Base-by-base conservation (phyloP, 2,113 vertebrate genomes). In the Dermatemys mawii region DNA sequence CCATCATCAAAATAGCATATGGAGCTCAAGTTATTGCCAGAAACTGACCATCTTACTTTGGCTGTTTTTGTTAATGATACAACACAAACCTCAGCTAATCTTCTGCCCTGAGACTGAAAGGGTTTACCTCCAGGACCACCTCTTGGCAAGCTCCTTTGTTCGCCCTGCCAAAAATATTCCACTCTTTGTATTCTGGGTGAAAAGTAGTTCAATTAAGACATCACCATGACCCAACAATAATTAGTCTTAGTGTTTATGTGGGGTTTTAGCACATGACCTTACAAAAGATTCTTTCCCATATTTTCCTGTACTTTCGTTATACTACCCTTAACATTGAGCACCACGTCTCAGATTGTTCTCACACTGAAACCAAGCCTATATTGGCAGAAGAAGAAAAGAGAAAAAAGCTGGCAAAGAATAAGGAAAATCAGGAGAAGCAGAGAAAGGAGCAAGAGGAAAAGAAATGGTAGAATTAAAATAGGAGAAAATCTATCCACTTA, bases 151-250 rank as follows among this genome's bases (percentile, higher is more conserved):
- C 90, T 87, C 26, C 17, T 49, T 87, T 80, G 8, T 60, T 12
- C 1, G 3, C 12, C 44, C 3, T 10, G 8, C 8, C 48, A 60
- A 17, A 70, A 24, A 24, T 0, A 19, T 8, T 67, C 35, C 8
- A 38, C 8, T 67, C 35, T 67, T 67, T 38, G 8, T 67, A 67
- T n/a, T 67, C 35, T 67, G 63, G 63, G 35, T 67, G 63, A n/a
- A 67, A 67, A 6, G 63, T 17, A 67, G 8, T 67, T 63, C 32
- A n/a, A 19, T 6, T 14, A n/a, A 63, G 32, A 63, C 32, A 19
- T 63, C 16, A 60, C 29, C 27, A 35, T 63, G 57, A 63, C 13
- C 29, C 57, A 35, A 14, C 29, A 63, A 13, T 35, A 63, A 63
- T 8, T 63, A 63, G 5, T 32, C 32, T 63, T 63, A 35, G 32